Percentiles rank a stretch among this genome's conserved stretches.
phyloP scores from a whole-genome alignment of 2,797 vertebrate genomes.

The Acanthurus leucopareius region DNA sequence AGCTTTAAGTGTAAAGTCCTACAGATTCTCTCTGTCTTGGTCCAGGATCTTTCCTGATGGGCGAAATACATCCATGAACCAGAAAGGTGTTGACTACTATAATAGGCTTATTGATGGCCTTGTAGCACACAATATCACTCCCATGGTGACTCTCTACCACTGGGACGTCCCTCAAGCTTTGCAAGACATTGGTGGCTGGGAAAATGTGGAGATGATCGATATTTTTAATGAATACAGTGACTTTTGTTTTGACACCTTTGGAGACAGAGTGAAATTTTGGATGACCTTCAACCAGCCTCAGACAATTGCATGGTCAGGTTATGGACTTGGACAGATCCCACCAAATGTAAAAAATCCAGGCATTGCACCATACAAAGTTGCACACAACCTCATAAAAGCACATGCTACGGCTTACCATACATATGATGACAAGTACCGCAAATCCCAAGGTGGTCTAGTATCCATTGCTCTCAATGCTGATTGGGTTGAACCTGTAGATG shows the following conservation, averaged over 20 bases:
- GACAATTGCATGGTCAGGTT: constrained; percentile 86
- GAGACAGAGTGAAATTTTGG: constrained; percentile 97
- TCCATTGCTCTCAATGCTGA: constrained; percentile 88
- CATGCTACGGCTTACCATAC: constrained; percentile 93
- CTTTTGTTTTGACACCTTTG: constrained; percentile 94
- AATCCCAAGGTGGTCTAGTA: constrained; percentile 88
- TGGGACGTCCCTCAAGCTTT: constrained; percentile 96
- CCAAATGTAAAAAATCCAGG: constrained; percentile 87
- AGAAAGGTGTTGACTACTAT: constrained; percentile 91
- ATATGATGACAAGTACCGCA: constrained; percentile 90
- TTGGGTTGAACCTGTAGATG: constrained; percentile 91
- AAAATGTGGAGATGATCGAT: constrained; percentile 82
- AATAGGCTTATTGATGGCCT: constrained; percentile 90
- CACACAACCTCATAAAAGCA: constrained; percentile 91
- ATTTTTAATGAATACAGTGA: constrained; percentile 92
- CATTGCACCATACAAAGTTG: constrained; percentile 87
- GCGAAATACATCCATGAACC: constrained; percentile 85
- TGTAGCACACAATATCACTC: constrained; percentile 86
- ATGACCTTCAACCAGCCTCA: constrained; percentile 93
- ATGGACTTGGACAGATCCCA: constrained; percentile 87
- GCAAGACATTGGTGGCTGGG: constrained; percentile 91
- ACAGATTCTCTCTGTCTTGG: constrained; percentile 95
- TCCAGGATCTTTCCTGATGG: constrained; percentile 93
- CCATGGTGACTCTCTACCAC: constrained; percentile 92
- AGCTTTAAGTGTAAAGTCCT: constrained; percentile 89